Percentiles rank a stretch among this genome's conserved stretches.
Evolutionary conservation across 1,140 invertebrate genomes (phyloP).

Genomic region (Papilio helenus): DNA sequence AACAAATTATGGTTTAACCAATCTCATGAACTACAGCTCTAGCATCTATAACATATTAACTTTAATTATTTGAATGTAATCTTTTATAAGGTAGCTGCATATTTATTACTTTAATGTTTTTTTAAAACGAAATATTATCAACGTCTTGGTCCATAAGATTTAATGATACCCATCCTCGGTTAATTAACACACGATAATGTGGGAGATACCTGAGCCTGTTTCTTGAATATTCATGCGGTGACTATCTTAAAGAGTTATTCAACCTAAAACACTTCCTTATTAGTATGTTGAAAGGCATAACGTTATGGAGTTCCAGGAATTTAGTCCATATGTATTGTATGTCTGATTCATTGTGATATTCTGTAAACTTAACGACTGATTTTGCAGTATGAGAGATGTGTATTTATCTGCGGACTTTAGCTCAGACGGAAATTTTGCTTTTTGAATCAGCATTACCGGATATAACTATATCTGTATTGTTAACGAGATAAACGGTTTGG

Average conservation of each 20-base stretch:
- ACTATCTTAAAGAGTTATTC: background rate
- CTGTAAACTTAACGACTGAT: background rate
- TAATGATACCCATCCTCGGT: background rate
- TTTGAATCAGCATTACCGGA: no score
- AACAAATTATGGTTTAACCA: background rate
- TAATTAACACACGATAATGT: slow-evolving; percentile 2
- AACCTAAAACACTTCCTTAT: background rate
- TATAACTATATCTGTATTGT: no score
- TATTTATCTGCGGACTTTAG: background rate
- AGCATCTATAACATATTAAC: no score
- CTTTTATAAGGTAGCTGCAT: background rate
- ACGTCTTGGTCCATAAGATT: background rate
- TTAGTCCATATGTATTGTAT: background rate
- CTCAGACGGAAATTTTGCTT: no score
- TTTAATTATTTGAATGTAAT: background rate
- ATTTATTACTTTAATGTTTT: background rate
- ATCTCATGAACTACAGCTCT: background rate
- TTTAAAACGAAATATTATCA: background rate
- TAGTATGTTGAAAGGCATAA: background rate
- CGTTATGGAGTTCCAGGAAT: background rate
- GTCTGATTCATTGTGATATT: background rate
- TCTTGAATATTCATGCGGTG: background rate
- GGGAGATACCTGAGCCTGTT: background rate
- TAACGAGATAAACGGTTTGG: no score
- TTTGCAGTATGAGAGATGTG: background rate